phyloP scores from a whole-genome alignment of 2,113 vertebrate species.

The Donacobius atricapilla region DNA sequence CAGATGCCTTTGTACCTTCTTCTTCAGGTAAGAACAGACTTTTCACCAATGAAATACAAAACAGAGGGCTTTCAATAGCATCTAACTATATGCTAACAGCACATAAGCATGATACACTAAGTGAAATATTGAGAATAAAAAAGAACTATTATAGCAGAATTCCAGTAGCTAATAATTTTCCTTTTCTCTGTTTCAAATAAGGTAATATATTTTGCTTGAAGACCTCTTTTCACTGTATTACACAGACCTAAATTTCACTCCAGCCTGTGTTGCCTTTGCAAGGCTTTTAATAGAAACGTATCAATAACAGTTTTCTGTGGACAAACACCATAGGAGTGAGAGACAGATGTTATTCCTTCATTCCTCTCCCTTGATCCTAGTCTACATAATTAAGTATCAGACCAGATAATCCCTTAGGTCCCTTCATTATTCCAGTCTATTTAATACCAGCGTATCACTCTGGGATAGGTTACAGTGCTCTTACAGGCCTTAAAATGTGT shows the following conservation, averaged over 20 bases:
- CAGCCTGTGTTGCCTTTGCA: neutral
- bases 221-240: neutral
- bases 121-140: neutral
- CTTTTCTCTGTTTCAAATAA: neutral
- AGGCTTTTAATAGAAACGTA: neutral
- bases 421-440: constrained; percentile 54
- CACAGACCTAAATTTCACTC: neutral
- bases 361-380: constrained; percentile 3
- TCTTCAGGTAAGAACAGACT: neutral
- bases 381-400: constrained; percentile 63
- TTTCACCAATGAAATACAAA: neutral
- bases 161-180: neutral
- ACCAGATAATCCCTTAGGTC: constrained; percentile 53
- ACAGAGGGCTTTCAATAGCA: neutral
- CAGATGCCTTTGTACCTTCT: neutral
- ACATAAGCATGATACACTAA: neutral
- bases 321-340: neutral
- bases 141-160: neutral
- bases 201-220: neutral
- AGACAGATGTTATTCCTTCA: constrained; percentile 28
- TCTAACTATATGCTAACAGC: neutral
- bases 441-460: constrained; percentile 44
- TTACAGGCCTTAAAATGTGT: neutral
- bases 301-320: neutral
- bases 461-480: neutral